Conservation (phyloP, 2,888 invertebrate genomes). For the Chironomus tentans region DNA sequence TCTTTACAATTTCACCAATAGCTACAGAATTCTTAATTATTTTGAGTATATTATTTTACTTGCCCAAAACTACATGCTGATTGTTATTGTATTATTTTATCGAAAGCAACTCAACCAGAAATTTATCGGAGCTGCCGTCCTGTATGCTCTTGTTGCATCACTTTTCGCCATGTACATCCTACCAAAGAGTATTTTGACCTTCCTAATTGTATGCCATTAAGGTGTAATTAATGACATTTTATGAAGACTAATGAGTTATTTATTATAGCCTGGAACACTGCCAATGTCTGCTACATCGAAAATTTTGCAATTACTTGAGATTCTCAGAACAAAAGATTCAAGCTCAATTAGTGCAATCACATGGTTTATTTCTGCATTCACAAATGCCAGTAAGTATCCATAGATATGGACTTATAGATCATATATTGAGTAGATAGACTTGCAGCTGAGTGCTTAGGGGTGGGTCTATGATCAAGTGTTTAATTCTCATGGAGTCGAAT, state of each 20-base stretch:
- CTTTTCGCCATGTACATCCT: slow-evolving; percentile 38
- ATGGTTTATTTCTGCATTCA: slow-evolving; percentile 72
- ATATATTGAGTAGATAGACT: too few species aligned
- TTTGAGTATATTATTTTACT: slow-evolving; percentile 53
- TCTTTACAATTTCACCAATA: slow-evolving; percentile 67
- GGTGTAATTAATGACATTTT: slow-evolving; percentile 34
- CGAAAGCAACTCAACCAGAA: neutral
- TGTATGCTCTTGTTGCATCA: neutral
- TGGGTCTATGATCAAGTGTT: too few species aligned
- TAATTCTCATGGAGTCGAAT: too few species aligned
- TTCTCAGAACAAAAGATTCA: slow-evolving; percentile 59
- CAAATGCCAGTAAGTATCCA: slow-evolving; percentile 61
- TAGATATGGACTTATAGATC: too few species aligned
- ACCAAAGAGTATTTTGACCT: slow-evolving; percentile 47
- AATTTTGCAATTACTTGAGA: slow-evolving; percentile 65
- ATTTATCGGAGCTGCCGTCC: neutral
- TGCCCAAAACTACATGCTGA: slow-evolving; percentile 1
- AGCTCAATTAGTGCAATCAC: slow-evolving; percentile 68
- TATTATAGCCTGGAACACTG: slow-evolving; percentile 59
- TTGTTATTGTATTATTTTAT: slow-evolving; percentile 7
- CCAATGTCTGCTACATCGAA: slow-evolving; percentile 79
- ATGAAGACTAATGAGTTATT: slow-evolving; percentile 28
- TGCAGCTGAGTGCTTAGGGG: too few species aligned
- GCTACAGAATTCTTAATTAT: slow-evolving; percentile 65
- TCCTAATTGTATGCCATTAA: slow-evolving; percentile 49